Conservation (phyloP, 2,888 invertebrate genomes). For the Osmoderma eremita region DNA sequence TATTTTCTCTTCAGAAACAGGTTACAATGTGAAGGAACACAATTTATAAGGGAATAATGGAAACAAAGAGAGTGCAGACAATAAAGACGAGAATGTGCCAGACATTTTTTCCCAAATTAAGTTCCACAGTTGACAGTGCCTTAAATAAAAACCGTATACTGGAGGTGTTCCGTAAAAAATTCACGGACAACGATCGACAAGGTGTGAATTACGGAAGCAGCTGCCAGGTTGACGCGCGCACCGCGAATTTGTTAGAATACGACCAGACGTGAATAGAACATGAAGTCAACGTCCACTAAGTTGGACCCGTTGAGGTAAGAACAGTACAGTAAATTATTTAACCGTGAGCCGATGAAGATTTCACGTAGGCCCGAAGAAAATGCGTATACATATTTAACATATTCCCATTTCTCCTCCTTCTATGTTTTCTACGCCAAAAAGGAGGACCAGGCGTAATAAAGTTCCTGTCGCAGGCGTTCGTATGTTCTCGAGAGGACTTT, state of each 20-base stretch:
- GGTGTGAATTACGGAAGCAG: no score
- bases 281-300: background rate
- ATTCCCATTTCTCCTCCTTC: slow-evolving; percentile 12
- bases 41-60: no score
- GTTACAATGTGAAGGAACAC: no score
- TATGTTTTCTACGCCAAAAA: background rate
- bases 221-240: background rate
- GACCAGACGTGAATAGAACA: background rate
- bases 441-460: slow-evolving; percentile 30
- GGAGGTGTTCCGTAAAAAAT: background rate
- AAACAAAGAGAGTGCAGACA: no score
- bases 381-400: slow-evolving; percentile 36
- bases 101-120: no score
- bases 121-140: no score
- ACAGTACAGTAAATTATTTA: slow-evolving; percentile 37
- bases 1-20: no score
- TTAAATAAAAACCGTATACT: no score
- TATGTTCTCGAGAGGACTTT: slow-evolving; percentile 22
- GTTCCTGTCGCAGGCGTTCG: slow-evolving; percentile 26
- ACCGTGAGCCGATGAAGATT: slow-evolving; percentile 11
- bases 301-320: background rate
- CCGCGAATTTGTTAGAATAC: background rate
- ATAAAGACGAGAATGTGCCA: no score
- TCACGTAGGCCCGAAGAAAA: slow-evolving; percentile 9
- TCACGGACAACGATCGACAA: no score